These are phyloP conservation scores for Urocolius indicus DNA, from an alignment of 2,113 vertebrate genomes.

Conservation along the genomic window DNA sequence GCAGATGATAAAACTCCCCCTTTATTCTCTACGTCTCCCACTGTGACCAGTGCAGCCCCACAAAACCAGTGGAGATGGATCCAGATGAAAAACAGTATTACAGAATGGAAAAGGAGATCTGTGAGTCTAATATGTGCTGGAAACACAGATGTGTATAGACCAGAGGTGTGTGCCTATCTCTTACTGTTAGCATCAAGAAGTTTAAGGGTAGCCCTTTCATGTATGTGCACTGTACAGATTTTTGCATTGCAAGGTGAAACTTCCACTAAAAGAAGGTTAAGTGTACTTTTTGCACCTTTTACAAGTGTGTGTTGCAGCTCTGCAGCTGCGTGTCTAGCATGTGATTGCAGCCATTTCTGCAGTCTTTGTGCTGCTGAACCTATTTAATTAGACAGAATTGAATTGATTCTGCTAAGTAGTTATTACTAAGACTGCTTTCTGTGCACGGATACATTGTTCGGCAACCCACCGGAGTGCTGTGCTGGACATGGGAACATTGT, in stretches of 20 bases:
- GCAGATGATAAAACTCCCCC: not conserved
- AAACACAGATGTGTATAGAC: not conserved
- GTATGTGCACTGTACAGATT: not conserved
- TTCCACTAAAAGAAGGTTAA: not conserved
- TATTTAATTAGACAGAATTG: slow-evolving; percentile 73
- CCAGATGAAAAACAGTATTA: not conserved
- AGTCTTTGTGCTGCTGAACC: slow-evolving; percentile 40
- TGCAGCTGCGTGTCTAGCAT: slow-evolving; percentile 53
- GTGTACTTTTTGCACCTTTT: slow-evolving; percentile 10
- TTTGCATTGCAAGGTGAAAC: not conserved
- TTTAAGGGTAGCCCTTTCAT: not conserved
- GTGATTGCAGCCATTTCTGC: slow-evolving; percentile 55
- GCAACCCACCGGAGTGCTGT: slow-evolving; percentile 16
- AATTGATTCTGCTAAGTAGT: slow-evolving; percentile 63
- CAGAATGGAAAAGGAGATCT: not conserved
- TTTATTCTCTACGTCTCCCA: not conserved
- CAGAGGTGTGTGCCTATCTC: not conserved
- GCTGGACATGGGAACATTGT: not conserved
- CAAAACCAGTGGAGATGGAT: not conserved
- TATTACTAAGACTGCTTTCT: slow-evolving; percentile 48
- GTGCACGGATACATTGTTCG: not conserved
- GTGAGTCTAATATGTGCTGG: not conserved
- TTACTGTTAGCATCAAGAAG: not conserved
- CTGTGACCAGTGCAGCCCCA: not conserved
- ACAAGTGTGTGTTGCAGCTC: not conserved